Evolutionary conservation across 2,797 vertebrate genomes (phyloP).

Genomic region (Sternotherus odoratus): DNA sequence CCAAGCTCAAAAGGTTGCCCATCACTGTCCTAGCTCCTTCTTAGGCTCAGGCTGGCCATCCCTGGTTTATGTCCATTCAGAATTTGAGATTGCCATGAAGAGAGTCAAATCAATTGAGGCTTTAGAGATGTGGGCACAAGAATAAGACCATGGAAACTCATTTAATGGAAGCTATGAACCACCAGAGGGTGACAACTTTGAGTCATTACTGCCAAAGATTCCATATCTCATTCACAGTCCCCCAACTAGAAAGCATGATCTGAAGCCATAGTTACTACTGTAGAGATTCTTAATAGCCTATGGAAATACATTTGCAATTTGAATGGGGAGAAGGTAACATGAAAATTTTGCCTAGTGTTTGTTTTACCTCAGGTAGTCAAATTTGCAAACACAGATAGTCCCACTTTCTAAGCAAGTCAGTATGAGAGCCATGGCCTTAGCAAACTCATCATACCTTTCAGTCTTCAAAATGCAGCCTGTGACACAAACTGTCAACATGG

Average conservation of each 20-base stretch:
- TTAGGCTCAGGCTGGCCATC: too few species aligned
- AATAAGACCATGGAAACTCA: too few species aligned
- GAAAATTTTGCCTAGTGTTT: not conserved
- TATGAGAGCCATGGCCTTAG: not conserved
- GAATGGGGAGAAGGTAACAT: too few species aligned
- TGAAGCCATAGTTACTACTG: not conserved
- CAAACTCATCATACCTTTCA: not conserved
- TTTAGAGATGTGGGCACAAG: too few species aligned
- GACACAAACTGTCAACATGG: not conserved
- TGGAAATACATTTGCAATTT: too few species aligned
- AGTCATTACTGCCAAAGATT: not conserved
- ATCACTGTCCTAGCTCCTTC: too few species aligned
- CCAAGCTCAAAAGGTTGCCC: too few species aligned
- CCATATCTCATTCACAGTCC: not conserved
- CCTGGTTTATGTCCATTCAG: too few species aligned
- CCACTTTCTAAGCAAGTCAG: not conserved
- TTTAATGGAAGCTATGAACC: too few species aligned
- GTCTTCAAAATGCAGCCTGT: not conserved
- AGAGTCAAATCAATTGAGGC: too few species aligned
- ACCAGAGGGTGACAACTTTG: not conserved
- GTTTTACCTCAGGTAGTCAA: not conserved
- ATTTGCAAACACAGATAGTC: not conserved
- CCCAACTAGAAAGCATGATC: not conserved
- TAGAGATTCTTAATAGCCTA: not conserved
- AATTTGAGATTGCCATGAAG: too few species aligned